Evolutionary conservation across 1,140 invertebrate species (phyloP).

Genomic region (Dolichoris vasculosae): DNA sequence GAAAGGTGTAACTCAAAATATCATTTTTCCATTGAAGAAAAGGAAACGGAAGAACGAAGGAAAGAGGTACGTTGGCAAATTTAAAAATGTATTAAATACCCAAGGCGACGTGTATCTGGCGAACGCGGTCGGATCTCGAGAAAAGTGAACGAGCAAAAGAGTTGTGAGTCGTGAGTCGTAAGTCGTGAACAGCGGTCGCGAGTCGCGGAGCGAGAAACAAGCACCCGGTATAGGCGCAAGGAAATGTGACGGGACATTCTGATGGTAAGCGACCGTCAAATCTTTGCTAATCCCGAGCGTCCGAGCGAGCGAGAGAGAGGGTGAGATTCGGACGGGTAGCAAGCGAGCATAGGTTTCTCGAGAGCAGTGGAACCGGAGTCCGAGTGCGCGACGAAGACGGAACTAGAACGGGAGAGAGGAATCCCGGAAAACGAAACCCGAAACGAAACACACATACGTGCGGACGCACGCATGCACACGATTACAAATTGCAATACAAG

Average conservation of each 20-base stretch:
- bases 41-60: neutral
- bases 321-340: neutral
- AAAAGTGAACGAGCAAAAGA: constrained; percentile 2
- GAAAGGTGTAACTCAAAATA: neutral
- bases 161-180: neutral
- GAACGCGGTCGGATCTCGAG: constrained; percentile 13
- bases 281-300: neutral
- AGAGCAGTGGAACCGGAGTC: neutral
- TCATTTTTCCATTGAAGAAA: neutral
- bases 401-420: constrained; percentile 41
- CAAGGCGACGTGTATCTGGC: neutral
- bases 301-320: constrained; percentile 2
- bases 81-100: constrained; percentile 50
- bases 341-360: neutral
- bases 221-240: constrained; percentile 9
- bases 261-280: constrained; percentile 34
- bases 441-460: constrained; percentile 58
- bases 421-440: constrained; percentile 62
- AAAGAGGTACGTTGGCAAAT: too few species aligned
- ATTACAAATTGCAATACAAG: constrained; percentile 60
- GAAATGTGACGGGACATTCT: neutral
- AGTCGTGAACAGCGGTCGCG: too few species aligned
- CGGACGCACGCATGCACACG: neutral
- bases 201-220: neutral
- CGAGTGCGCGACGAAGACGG: constrained; percentile 18